A percentile compares a stretch with the other conserved stretches of the same genome.
These are phyloP conservation scores for Apodemia hepburni DNA, from an alignment of 2,888 invertebrate genomes.

Conservation along the genomic window DNA sequence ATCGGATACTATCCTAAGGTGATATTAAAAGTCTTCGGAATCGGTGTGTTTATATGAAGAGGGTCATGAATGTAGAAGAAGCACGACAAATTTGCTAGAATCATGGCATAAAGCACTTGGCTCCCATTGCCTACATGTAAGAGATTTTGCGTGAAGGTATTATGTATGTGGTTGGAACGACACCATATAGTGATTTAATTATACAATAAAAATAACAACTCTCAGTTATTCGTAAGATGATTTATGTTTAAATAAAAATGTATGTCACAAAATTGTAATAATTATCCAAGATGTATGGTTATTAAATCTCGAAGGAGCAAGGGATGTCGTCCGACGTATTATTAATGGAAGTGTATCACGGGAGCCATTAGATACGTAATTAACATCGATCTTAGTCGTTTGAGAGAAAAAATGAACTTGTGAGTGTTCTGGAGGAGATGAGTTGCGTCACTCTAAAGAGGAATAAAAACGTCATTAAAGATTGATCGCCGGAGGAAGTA, in stretches of 20 bases:
- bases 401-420: conserved; percentile 57
- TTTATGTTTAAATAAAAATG: background rate
- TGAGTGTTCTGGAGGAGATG: conserved; percentile 45
- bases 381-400: conserved; percentile 65
- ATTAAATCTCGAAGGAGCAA: conserved; percentile 70
- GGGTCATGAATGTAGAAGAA: too few relatives aligned
- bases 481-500: conserved; percentile 74
- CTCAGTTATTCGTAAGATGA: background rate
- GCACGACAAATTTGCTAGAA: too few relatives aligned
- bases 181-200: too few relatives aligned
- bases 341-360: conserved; percentile 80
- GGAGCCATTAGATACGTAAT: conserved; percentile 78
- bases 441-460: conserved; percentile 62
- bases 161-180: background rate
- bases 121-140: too few relatives aligned
- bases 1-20: too few relatives aligned
- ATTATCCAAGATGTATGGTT: conserved; percentile 52
- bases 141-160: too few relatives aligned
- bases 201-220: too few relatives aligned
- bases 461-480: conserved; percentile 78
- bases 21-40: too few relatives aligned
- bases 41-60: too few relatives aligned
- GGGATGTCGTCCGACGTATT: conserved; percentile 66
- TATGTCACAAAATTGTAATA: background rate
- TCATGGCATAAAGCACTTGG: too few relatives aligned